Evolutionary conservation across 2,888 invertebrate species (phyloP).

Genomic region (Lasioglossum pauxillum): DNA sequence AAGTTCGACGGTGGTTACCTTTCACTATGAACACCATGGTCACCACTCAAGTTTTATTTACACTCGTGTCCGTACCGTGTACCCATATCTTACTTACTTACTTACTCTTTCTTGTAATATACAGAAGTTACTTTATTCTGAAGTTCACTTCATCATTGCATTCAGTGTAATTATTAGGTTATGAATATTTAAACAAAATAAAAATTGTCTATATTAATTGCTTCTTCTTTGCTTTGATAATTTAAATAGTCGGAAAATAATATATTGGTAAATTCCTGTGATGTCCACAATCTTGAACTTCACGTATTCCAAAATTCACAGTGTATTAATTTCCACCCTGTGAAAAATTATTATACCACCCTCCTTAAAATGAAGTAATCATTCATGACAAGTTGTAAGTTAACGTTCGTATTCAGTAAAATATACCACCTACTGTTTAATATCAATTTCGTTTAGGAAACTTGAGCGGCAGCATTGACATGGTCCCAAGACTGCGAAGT

Average conservation of each 20-base stretch:
- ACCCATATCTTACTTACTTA: background rate
- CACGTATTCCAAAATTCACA: background rate
- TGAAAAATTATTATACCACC: background rate
- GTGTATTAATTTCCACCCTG: background rate
- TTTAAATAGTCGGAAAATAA: too few relatives aligned
- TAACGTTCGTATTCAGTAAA: background rate
- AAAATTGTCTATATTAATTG: too few relatives aligned
- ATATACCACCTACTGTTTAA: background rate
- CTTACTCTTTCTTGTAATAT: background rate
- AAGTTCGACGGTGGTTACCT: background rate
- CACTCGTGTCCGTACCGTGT: background rate
- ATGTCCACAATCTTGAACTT: background rate
- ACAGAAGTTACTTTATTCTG: background rate
- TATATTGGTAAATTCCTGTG: too few relatives aligned
- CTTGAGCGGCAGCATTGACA: background rate
- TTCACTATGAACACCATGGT: background rate
- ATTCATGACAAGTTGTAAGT: background rate
- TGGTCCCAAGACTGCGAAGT: background rate
- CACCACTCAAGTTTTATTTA: background rate
- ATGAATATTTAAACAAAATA: background rate
- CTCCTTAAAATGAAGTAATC: too few relatives aligned
- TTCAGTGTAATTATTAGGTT: background rate
- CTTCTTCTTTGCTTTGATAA: too few relatives aligned
- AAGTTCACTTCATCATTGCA: background rate
- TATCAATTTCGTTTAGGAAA: background rate